Evolutionary conservation across 64 coral and sea anemone genomes (phyloP).

Genomic region (Acropora yongei): DNA sequence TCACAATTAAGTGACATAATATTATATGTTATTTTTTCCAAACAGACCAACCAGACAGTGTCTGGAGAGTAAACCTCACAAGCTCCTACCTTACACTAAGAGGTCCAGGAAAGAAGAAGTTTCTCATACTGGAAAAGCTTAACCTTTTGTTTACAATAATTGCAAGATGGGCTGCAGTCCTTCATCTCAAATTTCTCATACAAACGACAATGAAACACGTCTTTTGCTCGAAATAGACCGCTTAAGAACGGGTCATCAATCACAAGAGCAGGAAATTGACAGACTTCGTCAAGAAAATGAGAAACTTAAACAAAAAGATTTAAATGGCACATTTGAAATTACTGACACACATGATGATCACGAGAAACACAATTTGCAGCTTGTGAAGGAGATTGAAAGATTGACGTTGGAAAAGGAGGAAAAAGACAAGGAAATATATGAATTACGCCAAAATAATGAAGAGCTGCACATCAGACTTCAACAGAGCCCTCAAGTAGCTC

Average conservation of each 20-base stretch:
- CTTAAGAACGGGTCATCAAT: constrained; percentile 15
- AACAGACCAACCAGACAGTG: not conserved
- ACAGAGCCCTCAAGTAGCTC: constrained; percentile 2
- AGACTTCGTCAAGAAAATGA: constrained; percentile 63
- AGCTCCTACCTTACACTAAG: not conserved
- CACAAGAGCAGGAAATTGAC: constrained; percentile 45
- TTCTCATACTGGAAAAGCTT: no score
- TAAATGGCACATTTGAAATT: constrained; percentile 22
- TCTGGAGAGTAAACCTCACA: not conserved
- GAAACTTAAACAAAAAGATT: constrained; percentile 34
- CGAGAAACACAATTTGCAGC: constrained; percentile 15
- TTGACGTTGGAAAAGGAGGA: constrained; percentile 49
- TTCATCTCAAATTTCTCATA: constrained; percentile 16
- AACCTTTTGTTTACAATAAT: not conserved
- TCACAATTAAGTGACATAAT: no score
- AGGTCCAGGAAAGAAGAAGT: not conserved
- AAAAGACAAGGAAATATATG: constrained; percentile 21
- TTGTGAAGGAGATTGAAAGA: constrained; percentile 67
- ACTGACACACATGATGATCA: not conserved
- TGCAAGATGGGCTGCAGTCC: constrained; percentile 24
- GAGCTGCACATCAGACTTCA: constrained; percentile 29
- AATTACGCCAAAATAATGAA: constrained; percentile 22
- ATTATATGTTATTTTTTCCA: not conserved
- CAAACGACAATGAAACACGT: constrained; percentile 19
- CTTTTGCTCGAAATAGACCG: constrained; percentile 68